These are phyloP conservation scores for Euclidia mi DNA, from an alignment of 2,888 invertebrate genomes.

Conservation along the genomic window DNA sequence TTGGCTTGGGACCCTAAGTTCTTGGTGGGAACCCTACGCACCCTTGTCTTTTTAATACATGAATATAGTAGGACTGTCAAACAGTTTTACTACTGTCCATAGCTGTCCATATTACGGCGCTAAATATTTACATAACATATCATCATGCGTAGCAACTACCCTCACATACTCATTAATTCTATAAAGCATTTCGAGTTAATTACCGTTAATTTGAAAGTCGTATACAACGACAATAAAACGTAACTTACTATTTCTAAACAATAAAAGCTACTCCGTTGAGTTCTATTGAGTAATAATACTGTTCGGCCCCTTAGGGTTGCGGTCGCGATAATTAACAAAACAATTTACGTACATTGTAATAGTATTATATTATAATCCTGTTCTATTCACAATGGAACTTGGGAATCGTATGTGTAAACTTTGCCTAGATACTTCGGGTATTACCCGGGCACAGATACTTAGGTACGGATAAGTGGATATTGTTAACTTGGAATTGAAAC, in stretches of 20 bases:
- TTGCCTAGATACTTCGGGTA: conserved; percentile 31
- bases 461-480: conserved; percentile 21
- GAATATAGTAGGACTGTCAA: too few relatives aligned
- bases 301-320: conserved; percentile 22
- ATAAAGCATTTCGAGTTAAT: too few relatives aligned
- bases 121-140: too few relatives aligned
- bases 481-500: conserved; percentile 18
- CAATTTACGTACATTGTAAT: conserved; percentile 66
- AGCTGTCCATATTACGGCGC: too few relatives aligned
- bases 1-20: too few relatives aligned
- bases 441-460: conserved; percentile 23
- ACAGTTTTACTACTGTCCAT: too few relatives aligned
- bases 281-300: conserved; percentile 52
- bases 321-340: conserved; percentile 61
- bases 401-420: conserved; percentile 38
- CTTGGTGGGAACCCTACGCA: too few relatives aligned
- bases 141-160: too few relatives aligned
- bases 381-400: conserved; percentile 50
- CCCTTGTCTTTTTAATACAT: too few relatives aligned
- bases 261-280: conserved; percentile 23
- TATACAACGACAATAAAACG: conserved; percentile 5
- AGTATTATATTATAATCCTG: conserved; percentile 58
- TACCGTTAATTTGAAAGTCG: background rate
- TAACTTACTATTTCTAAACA: conserved; percentile 6
- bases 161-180: too few relatives aligned